phyloP scores from a whole-genome alignment of 2,888 invertebrate genomes.

The Liopterus haemorrhoidalis region DNA sequence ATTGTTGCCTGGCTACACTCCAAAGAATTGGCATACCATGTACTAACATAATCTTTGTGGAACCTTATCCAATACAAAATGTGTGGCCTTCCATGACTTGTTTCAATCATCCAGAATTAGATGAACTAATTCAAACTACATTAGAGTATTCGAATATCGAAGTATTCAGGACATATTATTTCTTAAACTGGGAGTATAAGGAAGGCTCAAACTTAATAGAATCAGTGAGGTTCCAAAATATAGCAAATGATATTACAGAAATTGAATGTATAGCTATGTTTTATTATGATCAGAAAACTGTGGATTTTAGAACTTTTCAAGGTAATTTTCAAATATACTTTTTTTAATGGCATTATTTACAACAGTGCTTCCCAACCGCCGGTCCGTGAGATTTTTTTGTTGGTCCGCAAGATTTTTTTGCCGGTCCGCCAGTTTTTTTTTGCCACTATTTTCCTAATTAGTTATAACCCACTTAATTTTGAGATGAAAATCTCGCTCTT shows the following conservation, averaged over 20 bases:
- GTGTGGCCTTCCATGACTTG: conserved; percentile 20
- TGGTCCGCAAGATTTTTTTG: too few relatives aligned
- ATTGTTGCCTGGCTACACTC: conserved; percentile 59
- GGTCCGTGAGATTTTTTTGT: too few relatives aligned
- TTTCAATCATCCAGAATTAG: conserved; percentile 48
- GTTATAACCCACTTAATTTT: too few relatives aligned
- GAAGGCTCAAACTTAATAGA: too few relatives aligned
- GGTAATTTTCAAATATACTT: conserved; percentile 13
- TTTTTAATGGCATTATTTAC: too few relatives aligned
- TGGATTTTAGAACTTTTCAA: conserved; percentile 9
- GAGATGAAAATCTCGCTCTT: too few relatives aligned
- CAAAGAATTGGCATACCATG: conserved; percentile 54
- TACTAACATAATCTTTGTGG: conserved; percentile 55
- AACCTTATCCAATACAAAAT: conserved; percentile 47
- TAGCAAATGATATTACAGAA: conserved; percentile 43
- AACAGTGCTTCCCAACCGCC: too few relatives aligned
- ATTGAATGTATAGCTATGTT: conserved; percentile 54
- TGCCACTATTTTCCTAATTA: too few relatives aligned
- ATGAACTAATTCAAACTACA: conserved; percentile 47
- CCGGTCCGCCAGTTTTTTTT: too few relatives aligned
- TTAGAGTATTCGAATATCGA: conserved; percentile 44
- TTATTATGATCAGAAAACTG: conserved; percentile 52
- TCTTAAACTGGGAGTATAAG: conserved; percentile 52
- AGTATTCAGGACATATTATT: conserved; percentile 50
- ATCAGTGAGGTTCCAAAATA: too few relatives aligned